Evolutionary conservation across 2,113 vertebrate species (phyloP).

Genomic region (Lepidothrix coronata): DNA sequence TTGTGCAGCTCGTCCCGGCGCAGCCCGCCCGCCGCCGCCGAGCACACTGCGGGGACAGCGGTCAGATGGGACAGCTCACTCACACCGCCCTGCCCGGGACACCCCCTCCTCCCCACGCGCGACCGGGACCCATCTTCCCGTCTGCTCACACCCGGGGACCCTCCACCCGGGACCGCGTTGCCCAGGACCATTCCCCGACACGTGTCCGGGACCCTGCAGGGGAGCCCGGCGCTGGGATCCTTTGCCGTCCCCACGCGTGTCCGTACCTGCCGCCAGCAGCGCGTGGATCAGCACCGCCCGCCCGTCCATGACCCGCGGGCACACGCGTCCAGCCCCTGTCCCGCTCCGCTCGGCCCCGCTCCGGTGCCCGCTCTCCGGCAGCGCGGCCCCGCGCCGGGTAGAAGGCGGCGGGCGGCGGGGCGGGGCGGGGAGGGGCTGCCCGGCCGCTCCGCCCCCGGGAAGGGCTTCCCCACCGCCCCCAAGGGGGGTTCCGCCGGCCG

Average conservation of each 20-base stretch:
- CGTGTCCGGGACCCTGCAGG: accelerated
- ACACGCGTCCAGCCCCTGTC: not conserved
- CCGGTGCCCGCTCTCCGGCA: not conserved
- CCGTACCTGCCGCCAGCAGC: constrained; percentile 69
- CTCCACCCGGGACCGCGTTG: not conserved
- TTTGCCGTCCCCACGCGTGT: not conserved
- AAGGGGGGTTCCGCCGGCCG: not conserved
- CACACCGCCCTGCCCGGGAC: not conserved
- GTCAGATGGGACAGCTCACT: not conserved
- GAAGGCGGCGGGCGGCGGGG: not conserved
- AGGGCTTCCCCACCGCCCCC: not conserved
- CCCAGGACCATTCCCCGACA: not conserved
- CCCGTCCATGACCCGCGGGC: not conserved
- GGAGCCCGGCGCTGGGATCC: not conserved
- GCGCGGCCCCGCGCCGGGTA: not conserved
- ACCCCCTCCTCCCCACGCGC: not conserved
- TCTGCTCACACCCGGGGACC: not conserved
- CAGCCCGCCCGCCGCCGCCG: constrained; percentile 56
- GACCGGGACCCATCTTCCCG: not conserved
- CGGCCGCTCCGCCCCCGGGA: not conserved
- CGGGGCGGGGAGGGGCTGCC: not conserved
- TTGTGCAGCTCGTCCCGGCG: constrained; percentile 59
- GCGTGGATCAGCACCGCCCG: constrained; percentile 58
- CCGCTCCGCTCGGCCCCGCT: not conserved
- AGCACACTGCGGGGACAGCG: constrained; percentile 35